A percentile compares a stretch with the other conserved stretches of the same genome.
phyloP scores from a whole-genome alignment of 2,113 vertebrate species.

The Patagioenas fasciata region DNA sequence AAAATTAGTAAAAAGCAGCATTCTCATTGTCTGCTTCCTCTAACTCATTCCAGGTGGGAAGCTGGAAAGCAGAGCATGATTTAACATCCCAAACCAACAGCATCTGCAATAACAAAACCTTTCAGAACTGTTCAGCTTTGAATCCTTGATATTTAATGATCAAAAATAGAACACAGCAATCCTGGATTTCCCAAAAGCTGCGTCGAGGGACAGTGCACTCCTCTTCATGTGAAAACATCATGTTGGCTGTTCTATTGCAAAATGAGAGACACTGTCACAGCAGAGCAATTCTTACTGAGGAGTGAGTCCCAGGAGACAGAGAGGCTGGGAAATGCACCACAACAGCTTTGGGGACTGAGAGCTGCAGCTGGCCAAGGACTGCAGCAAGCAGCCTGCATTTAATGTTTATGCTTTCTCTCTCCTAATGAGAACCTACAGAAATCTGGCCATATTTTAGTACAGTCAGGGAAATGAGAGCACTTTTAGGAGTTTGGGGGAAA shows the following conservation, averaged over 20 bases:
- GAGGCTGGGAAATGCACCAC: neutral
- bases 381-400: neutral
- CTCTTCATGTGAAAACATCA: neutral
- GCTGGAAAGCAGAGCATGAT: neutral
- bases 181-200: neutral
- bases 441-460: neutral
- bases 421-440: neutral
- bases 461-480: neutral
- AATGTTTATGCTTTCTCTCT: neutral
- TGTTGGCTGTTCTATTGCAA: neutral
- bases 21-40: neutral
- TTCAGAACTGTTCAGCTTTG: neutral
- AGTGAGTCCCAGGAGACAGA: neutral
- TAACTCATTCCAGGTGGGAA: neutral
- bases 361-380: neutral
- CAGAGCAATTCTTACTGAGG: neutral
- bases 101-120: neutral
- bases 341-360: neutral
- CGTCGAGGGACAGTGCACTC: neutral
- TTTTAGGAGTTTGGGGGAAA: neutral
- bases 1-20: neutral
- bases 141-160: neutral
- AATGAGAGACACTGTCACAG: neutral
- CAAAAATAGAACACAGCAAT: neutral
- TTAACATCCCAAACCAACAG: neutral